Percentiles rank a stretch among this genome's conserved stretches.
These are phyloP conservation scores for Lepidocyrtoides sp. DNA, from an alignment of 2,888 invertebrate species.

Conservation along the genomic window DNA sequence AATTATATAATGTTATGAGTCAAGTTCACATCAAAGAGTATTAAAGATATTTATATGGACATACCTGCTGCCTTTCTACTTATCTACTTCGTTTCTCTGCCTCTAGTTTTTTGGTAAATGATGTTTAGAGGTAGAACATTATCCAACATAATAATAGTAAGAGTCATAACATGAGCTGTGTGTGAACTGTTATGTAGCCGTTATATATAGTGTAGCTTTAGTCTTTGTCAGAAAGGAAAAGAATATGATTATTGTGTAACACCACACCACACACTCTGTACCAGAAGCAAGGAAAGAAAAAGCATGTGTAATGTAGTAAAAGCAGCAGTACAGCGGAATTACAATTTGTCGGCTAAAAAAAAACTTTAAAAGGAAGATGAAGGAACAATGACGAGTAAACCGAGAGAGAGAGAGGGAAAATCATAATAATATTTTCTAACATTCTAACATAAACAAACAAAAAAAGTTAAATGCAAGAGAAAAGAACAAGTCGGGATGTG, in stretches of 20 bases:
- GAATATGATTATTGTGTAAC: constrained; percentile 64
- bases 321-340: constrained; percentile 62
- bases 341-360: constrained; percentile 74
- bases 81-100: neutral
- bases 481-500: neutral
- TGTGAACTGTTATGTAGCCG: constrained; percentile 44
- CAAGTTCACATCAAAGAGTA: constrained; percentile 24
- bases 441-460: constrained; percentile 73
- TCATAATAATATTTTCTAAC: constrained; percentile 75
- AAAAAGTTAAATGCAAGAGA: constrained; percentile 58
- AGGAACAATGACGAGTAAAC: constrained; percentile 54
- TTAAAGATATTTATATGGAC: constrained; percentile 22
- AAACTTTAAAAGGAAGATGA: constrained; percentile 63
- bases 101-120: neutral
- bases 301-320: too few species aligned
- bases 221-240: neutral
- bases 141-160: constrained; percentile 42
- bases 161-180: constrained; percentile 31
- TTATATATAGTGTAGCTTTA: neutral
- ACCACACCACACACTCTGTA: constrained; percentile 53
- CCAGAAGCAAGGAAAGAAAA: too few species aligned
- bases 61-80: neutral
- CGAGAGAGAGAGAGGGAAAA: constrained; percentile 57
- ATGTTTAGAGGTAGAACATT: constrained; percentile 18
- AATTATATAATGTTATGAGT: neutral